Evolutionary conservation across 2,797 vertebrate genomes (phyloP).

Genomic region (Sebastes itinus): DNA sequence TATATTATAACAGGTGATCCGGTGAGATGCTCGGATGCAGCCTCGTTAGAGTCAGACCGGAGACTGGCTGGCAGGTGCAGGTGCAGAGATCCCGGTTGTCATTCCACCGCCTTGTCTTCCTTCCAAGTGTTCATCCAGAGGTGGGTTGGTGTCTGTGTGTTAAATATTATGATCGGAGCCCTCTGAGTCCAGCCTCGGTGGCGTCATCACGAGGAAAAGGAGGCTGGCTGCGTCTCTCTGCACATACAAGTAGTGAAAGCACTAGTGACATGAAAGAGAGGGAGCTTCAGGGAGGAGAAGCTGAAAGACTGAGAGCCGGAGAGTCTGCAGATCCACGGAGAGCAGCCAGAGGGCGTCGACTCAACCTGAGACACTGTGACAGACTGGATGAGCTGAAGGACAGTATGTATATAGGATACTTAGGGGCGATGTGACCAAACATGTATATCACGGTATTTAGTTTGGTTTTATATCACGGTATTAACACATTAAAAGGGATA

Average conservation of each 20-base stretch:
- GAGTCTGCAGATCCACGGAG: constrained; percentile 72
- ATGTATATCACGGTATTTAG: too few relatives aligned
- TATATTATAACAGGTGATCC: constrained; percentile 41
- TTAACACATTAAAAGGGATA: too few relatives aligned
- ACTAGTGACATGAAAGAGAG: constrained; percentile 83
- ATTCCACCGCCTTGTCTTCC: constrained; percentile 55
- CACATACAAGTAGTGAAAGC: constrained; percentile 68
- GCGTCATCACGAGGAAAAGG: constrained; percentile 92
- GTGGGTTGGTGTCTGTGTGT: constrained; percentile 84
- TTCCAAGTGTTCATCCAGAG: constrained; percentile 66
- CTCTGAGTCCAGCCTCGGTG: constrained; percentile 88
- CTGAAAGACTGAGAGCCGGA: constrained; percentile 30
- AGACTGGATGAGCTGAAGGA: neutral
- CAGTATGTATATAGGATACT: neutral
- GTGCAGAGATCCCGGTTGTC: constrained; percentile 70
- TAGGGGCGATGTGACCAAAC: too few relatives aligned
- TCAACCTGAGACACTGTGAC: neutral
- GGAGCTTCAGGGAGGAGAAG: constrained; percentile 70
- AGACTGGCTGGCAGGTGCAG: constrained; percentile 78
- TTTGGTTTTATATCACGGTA: too few relatives aligned
- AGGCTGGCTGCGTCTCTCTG: constrained; percentile 89
- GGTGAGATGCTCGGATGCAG: constrained; percentile 48
- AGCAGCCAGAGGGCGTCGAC: constrained; percentile 83
- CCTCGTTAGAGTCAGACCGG: constrained; percentile 41
- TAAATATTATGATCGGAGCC: constrained; percentile 89